Evolutionary conservation across 2,797 vertebrate genomes (phyloP), one percentile per base, ranked within the genome.

Genomic region (Rhinophrynus dorsalis): DNA sequence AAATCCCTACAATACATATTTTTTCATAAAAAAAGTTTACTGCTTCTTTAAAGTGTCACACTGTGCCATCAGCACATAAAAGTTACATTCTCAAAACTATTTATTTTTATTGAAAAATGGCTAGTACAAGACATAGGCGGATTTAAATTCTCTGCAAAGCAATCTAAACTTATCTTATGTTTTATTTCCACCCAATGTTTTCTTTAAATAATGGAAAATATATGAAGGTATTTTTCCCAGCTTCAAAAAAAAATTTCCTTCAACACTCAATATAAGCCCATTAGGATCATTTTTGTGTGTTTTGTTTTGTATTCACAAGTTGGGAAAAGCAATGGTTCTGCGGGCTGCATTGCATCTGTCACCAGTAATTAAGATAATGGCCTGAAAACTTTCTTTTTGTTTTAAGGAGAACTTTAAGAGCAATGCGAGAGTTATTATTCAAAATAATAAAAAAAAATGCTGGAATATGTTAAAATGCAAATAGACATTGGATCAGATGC

Each of bases 361-460:
- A 71, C 68, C 68, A 71, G 33, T 60, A 50, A 26, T n/a, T 17
- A 17, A 57, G 40, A 64, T 64, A 71, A 64, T 64, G 60, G 24
- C 52, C 26, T 23, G 15, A 48, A 27, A 54, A 21, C 23, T 23
- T 26, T 32, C 20, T 18, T 35, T 32, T 47, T n/a, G 21, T 71
- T 57, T 64, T 20, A 15, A 69, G 20, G 55, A 37, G 30, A 62
- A 12, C n/a, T 56, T 71, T 57, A 63, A 71, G 64, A 47, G 60
- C 60, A 56, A 71, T 37, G 35, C 2, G 38, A 61, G 58, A 12
- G 20, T 40, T 54, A 61, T 69, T 69, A 61, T 54, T 35, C 47
- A 58, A n/a, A 10, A 12, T 4, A 2, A 26, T 17, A 9, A 1
- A 45, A 20, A 33, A 32, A 54, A 54, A 21, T 6, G 24, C 11